phyloP scores from a whole-genome alignment of 2,797 vertebrate species.

The Helicolenus hilgendorfi region DNA sequence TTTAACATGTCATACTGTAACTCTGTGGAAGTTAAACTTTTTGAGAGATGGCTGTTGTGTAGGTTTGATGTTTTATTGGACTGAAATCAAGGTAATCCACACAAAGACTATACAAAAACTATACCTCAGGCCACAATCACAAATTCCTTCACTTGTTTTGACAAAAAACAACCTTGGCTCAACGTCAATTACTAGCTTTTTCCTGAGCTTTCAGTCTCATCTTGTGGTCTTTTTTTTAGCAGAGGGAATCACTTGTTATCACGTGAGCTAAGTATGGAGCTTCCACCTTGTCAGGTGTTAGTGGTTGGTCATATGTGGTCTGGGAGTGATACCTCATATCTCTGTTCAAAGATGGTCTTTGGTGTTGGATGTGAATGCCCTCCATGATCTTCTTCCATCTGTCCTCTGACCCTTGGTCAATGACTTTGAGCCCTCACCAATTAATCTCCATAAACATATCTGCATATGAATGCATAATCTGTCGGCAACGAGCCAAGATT shows the following conservation, averaged over 20 bases:
- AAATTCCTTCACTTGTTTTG: not conserved
- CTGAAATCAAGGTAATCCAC: not conserved
- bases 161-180: not conserved
- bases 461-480: no score
- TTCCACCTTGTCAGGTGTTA: not conserved
- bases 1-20: conserved; percentile 37
- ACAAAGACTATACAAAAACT: not conserved
- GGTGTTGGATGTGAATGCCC: no score
- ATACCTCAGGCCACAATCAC: not conserved
- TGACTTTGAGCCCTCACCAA: not conserved
- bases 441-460: no score
- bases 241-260: not conserved
- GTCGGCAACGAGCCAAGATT: no score
- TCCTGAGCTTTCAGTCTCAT: not conserved
- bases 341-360: not conserved
- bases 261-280: not conserved
- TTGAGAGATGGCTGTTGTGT: not conserved
- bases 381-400: not conserved
- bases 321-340: not conserved
- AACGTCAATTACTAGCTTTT: not conserved
- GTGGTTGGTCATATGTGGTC: not conserved
- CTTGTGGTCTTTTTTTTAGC: not conserved
- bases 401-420: not conserved
- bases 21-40: not conserved
- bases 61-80: not conserved